Conservation (phyloP, 2,113 vertebrate genomes). For the Callaeas wilsoni region DNA sequence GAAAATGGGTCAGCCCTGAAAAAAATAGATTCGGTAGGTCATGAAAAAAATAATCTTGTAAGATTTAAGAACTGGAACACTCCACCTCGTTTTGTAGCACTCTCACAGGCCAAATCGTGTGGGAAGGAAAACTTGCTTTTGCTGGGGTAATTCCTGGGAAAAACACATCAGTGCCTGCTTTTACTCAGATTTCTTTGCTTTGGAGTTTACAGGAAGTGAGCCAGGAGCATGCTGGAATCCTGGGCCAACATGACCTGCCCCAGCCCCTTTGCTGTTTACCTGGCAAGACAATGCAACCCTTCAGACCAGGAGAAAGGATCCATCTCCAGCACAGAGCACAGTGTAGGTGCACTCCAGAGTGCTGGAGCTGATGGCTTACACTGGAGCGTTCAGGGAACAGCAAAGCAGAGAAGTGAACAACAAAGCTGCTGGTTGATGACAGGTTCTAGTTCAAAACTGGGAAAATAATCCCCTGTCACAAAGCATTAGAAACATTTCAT, state of each 20-base stretch:
- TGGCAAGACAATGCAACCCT: neutral
- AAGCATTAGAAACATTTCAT: neutral
- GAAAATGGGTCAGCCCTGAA: neutral
- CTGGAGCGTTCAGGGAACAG: neutral
- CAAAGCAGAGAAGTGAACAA: neutral
- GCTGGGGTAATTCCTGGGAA: neutral
- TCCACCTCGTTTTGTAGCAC: neutral
- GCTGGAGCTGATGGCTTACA: neutral
- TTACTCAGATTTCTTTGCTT: neutral
- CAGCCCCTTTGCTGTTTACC: neutral
- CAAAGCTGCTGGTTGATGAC: neutral
- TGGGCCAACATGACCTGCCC: neutral
- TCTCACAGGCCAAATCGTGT: neutral
- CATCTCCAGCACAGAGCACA: neutral
- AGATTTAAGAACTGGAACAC: neutral
- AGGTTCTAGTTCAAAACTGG: neutral
- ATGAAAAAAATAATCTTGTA: neutral
- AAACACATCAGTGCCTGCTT: neutral
- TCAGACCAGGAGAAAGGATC: neutral
- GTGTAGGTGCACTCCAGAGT: rapidly evolving
- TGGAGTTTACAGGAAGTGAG: neutral
- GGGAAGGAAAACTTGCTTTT: neutral
- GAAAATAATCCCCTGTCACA: neutral
- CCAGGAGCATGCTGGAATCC: neutral
- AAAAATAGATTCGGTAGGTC: neutral